Evolutionary conservation across 2,888 invertebrate species (phyloP), one percentile per base, ranked within the genome.

Genomic region (Oligia fasciuncula): DNA sequence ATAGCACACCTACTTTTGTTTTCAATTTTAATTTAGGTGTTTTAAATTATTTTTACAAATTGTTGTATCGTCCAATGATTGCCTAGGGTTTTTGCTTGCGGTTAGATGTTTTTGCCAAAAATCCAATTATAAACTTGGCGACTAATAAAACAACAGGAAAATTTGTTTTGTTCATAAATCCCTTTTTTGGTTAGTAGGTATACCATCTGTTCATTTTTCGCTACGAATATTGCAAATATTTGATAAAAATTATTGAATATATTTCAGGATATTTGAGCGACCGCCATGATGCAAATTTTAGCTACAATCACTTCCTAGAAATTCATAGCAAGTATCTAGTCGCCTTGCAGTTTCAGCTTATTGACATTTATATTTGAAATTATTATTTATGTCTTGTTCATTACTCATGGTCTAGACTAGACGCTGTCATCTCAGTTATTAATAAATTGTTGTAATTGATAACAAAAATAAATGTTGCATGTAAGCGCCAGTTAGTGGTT

Each of bases 391-490:
- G 13, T 46, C 8, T 9, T 43, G 19, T 40, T 69, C 17, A 73
- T 76, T 35, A 62, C 4, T 62, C n/a, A 62, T 35, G 2, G 54
- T 35, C 8, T 63, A 40, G 11, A 62, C 17, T 63, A 40, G 11
- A 62, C 17, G 4, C 29, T 57, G 35, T 17, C 17, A 4, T 63
- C 23, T 17, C 4, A 14, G 46, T 49, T 49, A 65, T 35, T 8
- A 51, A 63, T 75, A 68, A 29, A n/a, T 70, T 35, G 6, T 29
- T 75, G 29, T 43, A 23, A 65, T 66, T 57, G 29, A 23, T 80
- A 57, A 46, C 29, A 46, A 19, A 43, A 63, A 66, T 49, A 17
- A 23, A 79, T 51, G 1, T 49, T 29, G 13, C 3, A 51, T 54
- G 5, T 29, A 40, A 43, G 35, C 54, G 46, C 14, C 63, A 66